Percentiles rank a stretch among this genome's conserved stretches.
Conservation (phyloP, 2,888 invertebrate genomes). For the Aquatica leii region DNA sequence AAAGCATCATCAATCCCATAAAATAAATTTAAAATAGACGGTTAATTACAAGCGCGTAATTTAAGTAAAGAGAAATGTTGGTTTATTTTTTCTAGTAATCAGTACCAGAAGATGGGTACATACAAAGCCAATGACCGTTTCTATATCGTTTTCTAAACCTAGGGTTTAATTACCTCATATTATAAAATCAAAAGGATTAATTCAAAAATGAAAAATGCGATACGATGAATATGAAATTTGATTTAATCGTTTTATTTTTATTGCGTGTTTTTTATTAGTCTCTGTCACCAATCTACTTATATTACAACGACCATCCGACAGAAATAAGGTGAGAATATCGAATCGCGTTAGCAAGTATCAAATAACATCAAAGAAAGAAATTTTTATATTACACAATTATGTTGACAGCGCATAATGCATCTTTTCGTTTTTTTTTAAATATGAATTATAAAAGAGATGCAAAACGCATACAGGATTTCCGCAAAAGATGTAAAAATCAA, state of each 20-base stretch:
- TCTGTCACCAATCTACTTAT: slow-evolving; percentile 1
- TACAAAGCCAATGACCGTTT: too few relatives aligned
- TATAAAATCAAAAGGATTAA: too few relatives aligned
- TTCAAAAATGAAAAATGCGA: too few relatives aligned
- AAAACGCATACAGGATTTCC: background rate
- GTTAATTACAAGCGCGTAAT: too few relatives aligned
- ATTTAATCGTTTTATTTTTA: slow-evolving; percentile 11
- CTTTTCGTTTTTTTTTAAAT: background rate
- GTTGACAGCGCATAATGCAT: background rate
- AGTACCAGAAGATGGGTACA: too few relatives aligned
- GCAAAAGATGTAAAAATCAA: slow-evolving; percentile 8
- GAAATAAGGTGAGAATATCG: slow-evolving; percentile 23
- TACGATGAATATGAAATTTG: slow-evolving; percentile 1
- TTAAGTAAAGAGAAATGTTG: too few relatives aligned
- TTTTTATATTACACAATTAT: slow-evolving; percentile 17
- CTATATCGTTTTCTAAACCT: too few relatives aligned
- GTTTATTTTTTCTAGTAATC: too few relatives aligned
- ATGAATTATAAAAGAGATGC: too few relatives aligned
- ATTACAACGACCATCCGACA: slow-evolving; percentile 21
- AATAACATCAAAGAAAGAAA: slow-evolving; percentile 1
- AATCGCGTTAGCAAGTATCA: slow-evolving; percentile 20
- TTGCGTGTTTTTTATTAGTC: slow-evolving; percentile 5
- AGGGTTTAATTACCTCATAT: too few relatives aligned
- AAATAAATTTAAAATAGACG: too few relatives aligned
- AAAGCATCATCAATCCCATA: too few relatives aligned